Percentiles rank a stretch among this genome's conserved stretches.
Evolutionary conservation across 2,113 vertebrate species (phyloP).

Genomic region (Zapus hudsonius): DNA sequence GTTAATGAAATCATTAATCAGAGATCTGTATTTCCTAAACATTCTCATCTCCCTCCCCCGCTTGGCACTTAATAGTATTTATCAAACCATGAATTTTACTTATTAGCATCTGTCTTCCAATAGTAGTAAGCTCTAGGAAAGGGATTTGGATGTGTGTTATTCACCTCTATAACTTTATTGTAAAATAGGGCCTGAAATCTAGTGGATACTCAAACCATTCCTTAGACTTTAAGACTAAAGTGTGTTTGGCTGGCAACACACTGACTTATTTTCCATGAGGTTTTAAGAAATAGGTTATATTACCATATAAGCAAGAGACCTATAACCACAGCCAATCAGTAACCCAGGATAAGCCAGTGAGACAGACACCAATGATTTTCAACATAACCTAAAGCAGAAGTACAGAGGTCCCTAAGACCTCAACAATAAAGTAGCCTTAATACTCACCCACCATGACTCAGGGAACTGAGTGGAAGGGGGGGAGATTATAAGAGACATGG

Average conservation of each 20-base stretch:
- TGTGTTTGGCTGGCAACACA: background rate
- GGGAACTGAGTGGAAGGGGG: no score
- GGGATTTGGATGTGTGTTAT: background rate
- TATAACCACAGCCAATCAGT: no score
- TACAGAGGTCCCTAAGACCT: no score
- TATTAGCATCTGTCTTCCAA: background rate
- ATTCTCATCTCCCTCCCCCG: background rate
- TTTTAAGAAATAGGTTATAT: no score
- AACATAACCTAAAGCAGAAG: no score
- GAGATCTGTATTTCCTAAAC: constrained; percentile 29
- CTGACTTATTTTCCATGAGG: no score
- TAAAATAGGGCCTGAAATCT: background rate
- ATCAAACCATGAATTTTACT: background rate
- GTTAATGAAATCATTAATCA: constrained; percentile 9
- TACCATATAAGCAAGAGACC: no score
- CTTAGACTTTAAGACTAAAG: constrained; percentile 40
- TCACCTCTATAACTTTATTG: background rate
- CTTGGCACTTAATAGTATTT: constrained; percentile 6
- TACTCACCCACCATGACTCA: no score
- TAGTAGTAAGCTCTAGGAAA: background rate
- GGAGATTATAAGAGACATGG: no score
- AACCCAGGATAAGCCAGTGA: no score
- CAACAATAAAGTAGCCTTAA: no score
- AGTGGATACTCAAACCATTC: background rate
- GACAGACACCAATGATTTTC: no score